Conservation (phyloP, 2,888 invertebrate genomes). For the Thera obeliscata region DNA sequence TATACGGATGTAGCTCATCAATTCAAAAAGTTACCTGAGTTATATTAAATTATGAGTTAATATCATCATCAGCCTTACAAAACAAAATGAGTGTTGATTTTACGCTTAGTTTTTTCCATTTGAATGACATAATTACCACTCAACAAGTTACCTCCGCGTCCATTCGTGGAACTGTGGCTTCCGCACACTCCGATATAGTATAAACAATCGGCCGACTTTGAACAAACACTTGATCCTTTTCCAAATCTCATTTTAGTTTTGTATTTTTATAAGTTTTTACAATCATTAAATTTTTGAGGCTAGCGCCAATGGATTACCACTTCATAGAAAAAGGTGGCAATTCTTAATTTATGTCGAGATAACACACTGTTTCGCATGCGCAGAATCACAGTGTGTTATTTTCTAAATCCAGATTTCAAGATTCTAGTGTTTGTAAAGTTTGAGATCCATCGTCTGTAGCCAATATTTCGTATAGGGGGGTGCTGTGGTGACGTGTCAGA, state of each 20-base stretch:
- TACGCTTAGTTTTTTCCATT: slow-evolving; percentile 13
- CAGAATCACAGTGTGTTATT: too few species aligned
- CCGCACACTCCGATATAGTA: slow-evolving; percentile 3
- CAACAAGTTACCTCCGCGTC: slow-evolving; percentile 4
- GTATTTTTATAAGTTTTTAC: slow-evolving; percentile 4
- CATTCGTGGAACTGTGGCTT: slow-evolving; percentile 18
- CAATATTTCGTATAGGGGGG: neutral
- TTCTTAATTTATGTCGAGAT: neutral
- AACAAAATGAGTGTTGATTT: slow-evolving; percentile 19
- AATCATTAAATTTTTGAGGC: neutral
- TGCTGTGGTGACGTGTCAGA: neutral
- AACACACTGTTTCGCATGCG: too few species aligned
- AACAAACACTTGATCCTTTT: slow-evolving; percentile 16
- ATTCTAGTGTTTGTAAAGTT: neutral
- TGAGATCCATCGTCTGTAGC: neutral
- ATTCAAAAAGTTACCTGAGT: too few species aligned
- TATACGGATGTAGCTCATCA: too few species aligned
- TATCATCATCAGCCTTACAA: neutral
- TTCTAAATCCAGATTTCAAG: too few species aligned
- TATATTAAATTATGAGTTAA: too few species aligned
- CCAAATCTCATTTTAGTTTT: slow-evolving; percentile 5
- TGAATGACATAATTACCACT: slow-evolving; percentile 18
- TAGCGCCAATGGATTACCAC: slow-evolving; percentile 1
- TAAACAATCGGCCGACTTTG: slow-evolving; percentile 15
- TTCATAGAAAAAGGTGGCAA: slow-evolving; percentile 1